phyloP scores from a whole-genome alignment of 2,888 invertebrate species.

The Ethmia dodecea region DNA sequence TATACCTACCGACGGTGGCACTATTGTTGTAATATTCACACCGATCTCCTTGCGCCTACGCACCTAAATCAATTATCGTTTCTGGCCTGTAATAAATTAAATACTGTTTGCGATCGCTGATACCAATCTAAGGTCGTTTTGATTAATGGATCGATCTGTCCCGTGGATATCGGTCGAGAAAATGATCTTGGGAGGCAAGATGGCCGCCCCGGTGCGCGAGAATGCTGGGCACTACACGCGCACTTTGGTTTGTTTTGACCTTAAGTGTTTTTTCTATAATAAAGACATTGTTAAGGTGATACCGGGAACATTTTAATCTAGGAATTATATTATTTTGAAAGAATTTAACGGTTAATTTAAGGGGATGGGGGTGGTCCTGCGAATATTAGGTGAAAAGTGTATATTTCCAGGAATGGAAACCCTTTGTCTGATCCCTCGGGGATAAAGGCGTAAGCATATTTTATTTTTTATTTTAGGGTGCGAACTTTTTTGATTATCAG shows the following conservation, averaged over 20 bases:
- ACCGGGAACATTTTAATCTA: no score
- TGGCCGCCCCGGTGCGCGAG: conserved; percentile 64
- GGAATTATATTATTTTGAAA: no score
- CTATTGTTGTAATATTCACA: conserved; percentile 60
- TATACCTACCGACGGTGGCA: conserved; percentile 42
- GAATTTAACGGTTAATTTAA: no score
- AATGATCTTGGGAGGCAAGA: conserved; percentile 51
- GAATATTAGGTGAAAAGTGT: no score
- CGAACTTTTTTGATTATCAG: no score
- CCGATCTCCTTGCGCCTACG: conserved; percentile 59
- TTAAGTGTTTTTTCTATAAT: no score
- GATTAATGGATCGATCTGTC: conserved; percentile 66
- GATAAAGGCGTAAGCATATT: no score
- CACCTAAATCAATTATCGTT: conserved; percentile 63
- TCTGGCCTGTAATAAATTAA: conserved; percentile 62
- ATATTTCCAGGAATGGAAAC: no score
- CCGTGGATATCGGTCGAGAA: conserved; percentile 27
- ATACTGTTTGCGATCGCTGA: conserved; percentile 65
- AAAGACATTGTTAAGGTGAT: no score
- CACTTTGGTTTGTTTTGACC: conserved; percentile 19
- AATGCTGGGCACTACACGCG: conserved; percentile 32
- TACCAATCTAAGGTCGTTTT: conserved; percentile 61
- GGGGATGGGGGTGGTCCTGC: no score
- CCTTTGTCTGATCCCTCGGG: no score
- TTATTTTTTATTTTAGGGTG: no score